These are phyloP conservation scores for Ceuthmochares aereus DNA, from an alignment of 2,113 vertebrate species.

Conservation along the genomic window DNA sequence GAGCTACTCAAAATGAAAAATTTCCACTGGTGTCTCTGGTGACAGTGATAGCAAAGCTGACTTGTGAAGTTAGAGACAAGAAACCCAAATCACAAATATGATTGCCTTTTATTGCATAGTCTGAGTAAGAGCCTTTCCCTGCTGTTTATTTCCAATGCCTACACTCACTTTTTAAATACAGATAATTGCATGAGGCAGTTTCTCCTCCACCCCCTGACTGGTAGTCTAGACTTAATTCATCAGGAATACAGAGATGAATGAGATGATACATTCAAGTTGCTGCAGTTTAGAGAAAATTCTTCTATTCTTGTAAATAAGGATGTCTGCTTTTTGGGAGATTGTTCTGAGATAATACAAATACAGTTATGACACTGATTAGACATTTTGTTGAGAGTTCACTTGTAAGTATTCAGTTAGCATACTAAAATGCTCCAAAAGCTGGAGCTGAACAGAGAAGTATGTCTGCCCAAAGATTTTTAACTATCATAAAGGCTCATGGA, in stretches of 20 bases:
- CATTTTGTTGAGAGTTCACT: not conserved
- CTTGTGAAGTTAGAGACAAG: not conserved
- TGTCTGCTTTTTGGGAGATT: not conserved
- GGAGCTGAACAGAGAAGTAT: not conserved
- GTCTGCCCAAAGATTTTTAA: not conserved
- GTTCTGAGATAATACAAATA: not conserved
- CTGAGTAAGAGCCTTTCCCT: slow-evolving; percentile 17
- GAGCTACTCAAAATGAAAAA: not conserved
- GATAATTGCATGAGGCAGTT: slow-evolving; percentile 14
- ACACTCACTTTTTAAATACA: not conserved
- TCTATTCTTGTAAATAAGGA: not conserved
- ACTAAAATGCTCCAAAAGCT: not conserved
- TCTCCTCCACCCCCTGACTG: not conserved
- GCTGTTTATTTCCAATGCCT: not conserved
- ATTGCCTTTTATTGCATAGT: not conserved
- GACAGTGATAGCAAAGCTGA: not conserved
- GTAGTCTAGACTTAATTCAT: slow-evolving; percentile 41
- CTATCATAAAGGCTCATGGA: not conserved
- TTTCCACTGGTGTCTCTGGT: not conserved
- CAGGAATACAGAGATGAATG: slow-evolving; percentile 14
- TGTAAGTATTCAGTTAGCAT: not conserved
- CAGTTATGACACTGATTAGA: not conserved
- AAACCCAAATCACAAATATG: not conserved
- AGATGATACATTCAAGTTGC: not conserved
- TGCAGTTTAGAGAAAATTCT: not conserved